Base-by-base conservation (phyloP, 2,888 invertebrate species). In the Dynastes hyllus region DNA sequence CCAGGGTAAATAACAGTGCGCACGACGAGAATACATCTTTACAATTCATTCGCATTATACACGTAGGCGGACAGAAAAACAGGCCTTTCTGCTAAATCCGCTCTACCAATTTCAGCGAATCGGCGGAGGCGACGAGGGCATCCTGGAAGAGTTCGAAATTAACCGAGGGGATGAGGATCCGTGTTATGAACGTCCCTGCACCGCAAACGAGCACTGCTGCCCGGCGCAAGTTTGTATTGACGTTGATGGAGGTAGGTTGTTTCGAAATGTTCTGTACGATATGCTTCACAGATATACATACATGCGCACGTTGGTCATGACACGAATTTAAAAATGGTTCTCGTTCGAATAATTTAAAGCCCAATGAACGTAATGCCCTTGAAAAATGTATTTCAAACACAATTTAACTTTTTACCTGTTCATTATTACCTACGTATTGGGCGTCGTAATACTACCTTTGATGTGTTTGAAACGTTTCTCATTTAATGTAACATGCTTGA, bases 151-250 rank as follows among this genome's bases (percentile, higher is more conserved):
- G 55, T 87, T 90, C 79, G 91, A 91, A 77, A 90, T 88, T 51
- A 90, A 90, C 71, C 32, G 73, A 16, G 88, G 86, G 6, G 89
- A 91, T 0, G 93, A 93, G 40, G 94, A 94, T 66, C 94, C 95
- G 32, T 96, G 96, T 88, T 95, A 95, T 86, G 94, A 94, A 82
- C 92, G 92, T 73, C 92, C 92, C 27, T 97, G 96, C 86, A 91
- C 92, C 2, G 92, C 93, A 81, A 96, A 95, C 86, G 96, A 95
- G 22, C 93, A 95, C 86, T 97, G 96, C 89, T 97, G 96, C 89
- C 93, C 95, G 0, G 95, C 94, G 11, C 93, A 94, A 13, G 92
- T 96, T 78, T 97, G 96, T 88, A 92, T 94, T 51, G 91, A 92
- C 85, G 90, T 92, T 63, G 92, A 93, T 85, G 92, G 92, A 88